Evolutionary conservation across 2,113 vertebrate species (phyloP).

Genomic region (Myotis davidii): DNA sequence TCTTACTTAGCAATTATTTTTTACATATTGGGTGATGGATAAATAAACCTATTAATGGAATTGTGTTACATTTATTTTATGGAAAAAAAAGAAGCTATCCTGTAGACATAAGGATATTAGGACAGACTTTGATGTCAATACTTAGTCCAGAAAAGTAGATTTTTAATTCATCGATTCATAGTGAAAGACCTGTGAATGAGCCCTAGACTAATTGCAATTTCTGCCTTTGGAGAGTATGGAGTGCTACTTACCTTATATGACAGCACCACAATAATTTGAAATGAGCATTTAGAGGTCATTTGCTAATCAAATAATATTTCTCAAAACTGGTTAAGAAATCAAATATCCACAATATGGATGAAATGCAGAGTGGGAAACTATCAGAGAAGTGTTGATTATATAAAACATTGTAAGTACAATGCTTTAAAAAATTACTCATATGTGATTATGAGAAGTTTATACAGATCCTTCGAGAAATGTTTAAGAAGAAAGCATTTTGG

Average conservation of each 20-base stretch:
- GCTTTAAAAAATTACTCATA: not conserved
- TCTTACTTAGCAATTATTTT: not conserved
- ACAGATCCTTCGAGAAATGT: not conserved
- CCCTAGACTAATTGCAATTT: not conserved
- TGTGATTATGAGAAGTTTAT: not conserved
- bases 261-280: not conserved
- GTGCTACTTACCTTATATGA: not conserved
- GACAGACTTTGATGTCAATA: not conserved
- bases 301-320: slow-evolving; percentile 1
- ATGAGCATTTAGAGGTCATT: not conserved
- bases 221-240: not conserved
- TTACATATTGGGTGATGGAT: not conserved
- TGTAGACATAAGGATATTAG: not conserved
- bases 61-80: not conserved
- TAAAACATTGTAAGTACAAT: not conserved
- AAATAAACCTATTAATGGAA: not conserved
- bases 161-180: not conserved
- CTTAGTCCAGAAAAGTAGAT: not conserved
- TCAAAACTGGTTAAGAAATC: not conserved
- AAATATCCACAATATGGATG: not conserved
- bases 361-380: not conserved
- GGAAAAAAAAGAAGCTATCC: not conserved
- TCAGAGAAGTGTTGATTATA: not conserved
- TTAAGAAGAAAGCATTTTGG: not conserved
- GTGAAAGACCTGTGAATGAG: not conserved